Base-by-base conservation (phyloP, 2,113 vertebrate genomes). In the Pollimyrus isidori region DNA sequence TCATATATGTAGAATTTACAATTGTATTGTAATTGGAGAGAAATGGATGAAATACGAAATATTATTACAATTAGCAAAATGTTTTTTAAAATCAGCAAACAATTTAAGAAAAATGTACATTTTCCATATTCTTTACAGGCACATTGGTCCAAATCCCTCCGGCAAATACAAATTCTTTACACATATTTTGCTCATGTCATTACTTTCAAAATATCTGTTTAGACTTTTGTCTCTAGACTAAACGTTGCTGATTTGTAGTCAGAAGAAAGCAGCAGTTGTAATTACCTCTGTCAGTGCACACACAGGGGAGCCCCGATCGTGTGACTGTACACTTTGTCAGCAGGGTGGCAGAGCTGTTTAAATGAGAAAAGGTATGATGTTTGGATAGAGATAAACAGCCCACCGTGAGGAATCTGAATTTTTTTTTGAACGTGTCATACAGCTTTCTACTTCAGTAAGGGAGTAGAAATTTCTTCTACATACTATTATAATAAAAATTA, bases 221-320 rank as follows among this genome's bases (percentile, higher is more conserved):
- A 21, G 76, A 26, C 9, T 42, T 56, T 83, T 39, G 26, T 23
- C 10, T 30, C 50, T 86, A 62, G 80, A 56, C 80, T 85, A 89
- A 89, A 85, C 50, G 39, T 58, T 46, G 9, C 52, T 89, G 50
- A 85, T 84, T n/a, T 89, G 53, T 85, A 42, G 52, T 85, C 80
- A 42, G 48, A 26, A 30, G 88, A 39, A 89, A 65, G 48, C 15
- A 45, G 56, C 21, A 1, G 11, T 15, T 89, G 45, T 84, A 89
- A 58, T 89, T 84, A 46, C 30, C n/a, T 53, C 82, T 26, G n/a
- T 2, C 23, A 49, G 53, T 26, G 11, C 17, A 85, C 15, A 62
- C 4, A 42, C 26, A 85, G 82, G 15, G 65, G 23, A 26, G 35
- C 19, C 52, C 23, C 10, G 2, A 62, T 53, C 6, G 26, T 86